These are phyloP conservation scores for Hucho hucho DNA, from an alignment of 2,113 vertebrate genomes.

Conservation along the genomic window DNA sequence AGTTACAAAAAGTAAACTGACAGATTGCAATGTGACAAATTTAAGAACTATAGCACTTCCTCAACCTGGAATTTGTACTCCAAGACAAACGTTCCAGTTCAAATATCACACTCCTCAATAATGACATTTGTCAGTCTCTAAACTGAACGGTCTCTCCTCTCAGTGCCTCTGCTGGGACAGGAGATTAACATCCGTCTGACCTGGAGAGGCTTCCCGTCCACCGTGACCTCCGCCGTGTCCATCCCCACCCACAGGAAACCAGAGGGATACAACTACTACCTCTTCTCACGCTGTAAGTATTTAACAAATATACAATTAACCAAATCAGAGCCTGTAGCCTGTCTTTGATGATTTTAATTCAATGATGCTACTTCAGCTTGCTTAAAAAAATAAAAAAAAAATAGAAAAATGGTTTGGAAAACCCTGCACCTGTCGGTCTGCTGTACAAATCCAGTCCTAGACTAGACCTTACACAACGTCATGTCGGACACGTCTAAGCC, in stretches of 20 bases:
- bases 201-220: slow-evolving; percentile 85
- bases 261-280: slow-evolving; percentile 85
- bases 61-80: not conserved
- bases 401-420: too few relatives aligned
- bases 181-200: slow-evolving; percentile 68
- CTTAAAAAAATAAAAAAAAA: too few relatives aligned
- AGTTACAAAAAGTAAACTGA: slow-evolving; percentile 6
- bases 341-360: too few relatives aligned
- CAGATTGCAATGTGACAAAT: too few relatives aligned
- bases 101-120: too few relatives aligned
- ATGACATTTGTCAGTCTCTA: not conserved
- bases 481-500: slow-evolving; percentile 10
- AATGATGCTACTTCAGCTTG: too few relatives aligned
- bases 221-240: slow-evolving; percentile 83
- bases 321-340: too few relatives aligned
- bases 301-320: not conserved
- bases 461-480: slow-evolving; percentile 4
- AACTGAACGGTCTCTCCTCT: not conserved
- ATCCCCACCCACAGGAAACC: slow-evolving; percentile 74
- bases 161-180: slow-evolving; percentile 67
- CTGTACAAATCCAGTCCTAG: not conserved
- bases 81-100: not conserved
- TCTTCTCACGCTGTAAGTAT: slow-evolving; percentile 86
- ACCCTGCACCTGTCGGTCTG: not conserved
- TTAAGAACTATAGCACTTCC: not conserved